Percentiles rank a stretch among this genome's conserved stretches.
These are phyloP conservation scores for Glomeris maerens DNA, from an alignment of 1,140 invertebrate genomes.

Conservation along the genomic window DNA sequence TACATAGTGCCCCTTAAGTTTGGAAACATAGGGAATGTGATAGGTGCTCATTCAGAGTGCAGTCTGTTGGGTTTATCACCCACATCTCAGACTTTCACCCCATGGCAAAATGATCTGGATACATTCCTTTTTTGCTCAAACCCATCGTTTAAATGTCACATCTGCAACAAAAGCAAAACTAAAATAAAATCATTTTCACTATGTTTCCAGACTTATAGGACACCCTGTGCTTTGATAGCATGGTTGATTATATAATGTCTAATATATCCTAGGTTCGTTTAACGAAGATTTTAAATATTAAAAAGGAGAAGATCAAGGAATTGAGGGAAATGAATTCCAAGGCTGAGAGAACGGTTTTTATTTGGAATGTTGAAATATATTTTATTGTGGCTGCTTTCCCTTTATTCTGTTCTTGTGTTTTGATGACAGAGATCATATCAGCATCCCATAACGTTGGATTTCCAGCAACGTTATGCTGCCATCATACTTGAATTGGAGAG, in stretches of 20 bases:
- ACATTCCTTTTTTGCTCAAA: no score
- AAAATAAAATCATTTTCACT: no score
- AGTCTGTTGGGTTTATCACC: no score
- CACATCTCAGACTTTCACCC: no score
- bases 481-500: constrained; percentile 80
- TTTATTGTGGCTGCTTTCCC: constrained; percentile 5
- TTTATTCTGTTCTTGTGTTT: constrained; percentile 2
- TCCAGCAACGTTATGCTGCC: constrained; percentile 75
- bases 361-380: neutral
- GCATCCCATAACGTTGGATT: constrained; percentile 60
- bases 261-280: constrained; percentile 35
- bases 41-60: no score
- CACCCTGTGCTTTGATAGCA: no score
- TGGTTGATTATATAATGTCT: neutral
- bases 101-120: no score
- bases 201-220: no score
- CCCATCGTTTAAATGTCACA: no score
- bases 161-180: no score
- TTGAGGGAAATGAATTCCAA: constrained; percentile 79
- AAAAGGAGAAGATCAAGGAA: constrained; percentile 62
- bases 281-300: constrained; percentile 68
- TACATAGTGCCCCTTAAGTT: no score
- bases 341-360: constrained; percentile 52
- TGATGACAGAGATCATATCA: constrained; percentile 51
- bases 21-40: no score